These are phyloP conservation scores for Sebastolobus alascanus DNA, from an alignment of 2,797 vertebrate genomes.

Conservation along the genomic window DNA sequence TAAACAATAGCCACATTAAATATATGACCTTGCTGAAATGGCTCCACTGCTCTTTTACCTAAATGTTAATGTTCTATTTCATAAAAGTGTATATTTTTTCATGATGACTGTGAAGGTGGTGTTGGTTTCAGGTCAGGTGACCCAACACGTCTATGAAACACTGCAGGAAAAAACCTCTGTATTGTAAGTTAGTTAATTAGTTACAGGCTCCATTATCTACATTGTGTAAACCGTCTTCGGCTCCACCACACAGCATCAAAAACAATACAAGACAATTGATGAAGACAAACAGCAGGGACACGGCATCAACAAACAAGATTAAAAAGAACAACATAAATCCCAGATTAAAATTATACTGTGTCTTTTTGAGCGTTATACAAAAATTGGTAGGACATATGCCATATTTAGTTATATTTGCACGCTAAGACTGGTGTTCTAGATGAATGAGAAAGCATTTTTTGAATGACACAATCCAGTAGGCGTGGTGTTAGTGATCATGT, in stretches of 20 bases:
- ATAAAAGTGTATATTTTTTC: neutral
- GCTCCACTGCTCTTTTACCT: neutral
- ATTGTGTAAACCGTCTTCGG: neutral
- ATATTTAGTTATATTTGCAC: neutral
- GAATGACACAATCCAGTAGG: slow-evolving; percentile 16
- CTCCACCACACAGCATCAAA: slow-evolving; percentile 1
- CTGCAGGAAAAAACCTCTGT: neutral
- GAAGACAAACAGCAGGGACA: neutral
- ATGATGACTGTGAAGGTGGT: neutral
- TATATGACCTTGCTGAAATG: neutral
- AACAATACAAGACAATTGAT: neutral
- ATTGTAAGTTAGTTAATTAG: slow-evolving; percentile 3
- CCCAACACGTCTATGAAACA: neutral
- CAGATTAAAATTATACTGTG: neutral
- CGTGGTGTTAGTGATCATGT: neutral
- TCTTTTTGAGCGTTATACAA: neutral
- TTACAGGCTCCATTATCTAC: neutral
- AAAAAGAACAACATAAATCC: slow-evolving; percentile 4
- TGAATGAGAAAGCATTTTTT: slow-evolving; percentile 13
- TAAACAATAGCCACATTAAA: neutral
- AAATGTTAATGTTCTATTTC: slow-evolving; percentile 15
- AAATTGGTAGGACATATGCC: neutral
- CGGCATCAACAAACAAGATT: neutral
- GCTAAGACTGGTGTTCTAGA: neutral
- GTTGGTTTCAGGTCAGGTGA: neutral